Evolutionary conservation across 2,888 invertebrate genomes (phyloP), one percentile per base, ranked within the genome.

Genomic region (Trichogramma dendrolimi): DNA sequence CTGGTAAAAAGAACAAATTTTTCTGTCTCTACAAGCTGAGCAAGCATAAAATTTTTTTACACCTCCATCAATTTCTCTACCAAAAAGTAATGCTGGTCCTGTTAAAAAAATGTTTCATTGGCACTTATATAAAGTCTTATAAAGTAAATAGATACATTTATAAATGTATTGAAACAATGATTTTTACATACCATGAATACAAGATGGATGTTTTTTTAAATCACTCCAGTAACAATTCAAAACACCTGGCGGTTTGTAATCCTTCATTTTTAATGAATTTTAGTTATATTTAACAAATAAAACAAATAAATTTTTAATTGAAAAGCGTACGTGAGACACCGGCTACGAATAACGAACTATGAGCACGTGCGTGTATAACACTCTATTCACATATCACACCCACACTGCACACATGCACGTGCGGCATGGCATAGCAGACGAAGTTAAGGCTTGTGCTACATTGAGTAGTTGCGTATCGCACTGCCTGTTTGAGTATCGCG

Each of bases 21-120:
- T 90, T 65, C 88, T 83, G 72, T 91, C 88, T 60, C 95, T 85
- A 75, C 90, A 91, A 1, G 92, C 90, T 0, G 95, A 87, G 78
- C 95, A 96, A 0, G 90, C 88, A 78, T 84, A 95, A 79, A 87
- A 94, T 67, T 82, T 81, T 47, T 83, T 81, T 58, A 83, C 80
- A 67, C 81, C 81, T 4, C 79, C 80, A 53, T 80, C 69, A 1
- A 71, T 52, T 10, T 69, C 61, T 60, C 67, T 61, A 38, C 86
- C 84, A 81, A 92, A 92, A 58, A 90, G 78, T 61, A 92, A 78
- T 5, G 90, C 87, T 50, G 92, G 92, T 0, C 81, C 81, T 81
- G 54, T 11, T 61, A 14, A 14, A 14, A 14, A 14, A 14, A 14
- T 14, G 14, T 14, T 14, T 14, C 14, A 14, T 14, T 14, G 2